Conservation (phyloP, 2,113 vertebrate genomes). For the Lichenostomus cassidix region DNA sequence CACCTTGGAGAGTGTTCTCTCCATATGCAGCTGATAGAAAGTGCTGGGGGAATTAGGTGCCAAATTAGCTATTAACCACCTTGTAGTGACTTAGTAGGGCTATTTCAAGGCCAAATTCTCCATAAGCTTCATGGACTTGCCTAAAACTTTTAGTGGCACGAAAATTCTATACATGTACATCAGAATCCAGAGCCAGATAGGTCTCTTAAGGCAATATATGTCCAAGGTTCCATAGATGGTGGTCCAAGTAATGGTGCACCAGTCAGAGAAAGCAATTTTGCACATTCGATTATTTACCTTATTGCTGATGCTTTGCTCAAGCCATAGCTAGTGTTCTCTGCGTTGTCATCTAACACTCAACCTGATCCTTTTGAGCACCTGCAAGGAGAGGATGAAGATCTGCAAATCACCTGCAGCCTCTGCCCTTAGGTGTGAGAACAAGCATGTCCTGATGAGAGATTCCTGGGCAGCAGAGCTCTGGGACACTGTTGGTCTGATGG, state of each 20-base stretch:
- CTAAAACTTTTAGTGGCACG: not conserved
- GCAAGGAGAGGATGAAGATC: not conserved
- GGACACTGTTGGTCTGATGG: not conserved
- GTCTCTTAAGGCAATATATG: not conserved
- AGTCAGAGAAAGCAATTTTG: not conserved
- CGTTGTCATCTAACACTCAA: not conserved
- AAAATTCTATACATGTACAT: not conserved
- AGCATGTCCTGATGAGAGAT: not conserved
- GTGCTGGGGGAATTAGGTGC: not conserved
- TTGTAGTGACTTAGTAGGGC: not conserved
- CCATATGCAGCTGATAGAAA: not conserved
- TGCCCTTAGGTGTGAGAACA: not conserved
- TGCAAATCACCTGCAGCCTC: not conserved
- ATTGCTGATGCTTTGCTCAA: not conserved
- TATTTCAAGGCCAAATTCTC: not conserved
- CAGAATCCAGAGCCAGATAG: not conserved
- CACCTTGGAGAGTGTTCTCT: not conserved
- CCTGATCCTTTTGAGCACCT: not conserved
- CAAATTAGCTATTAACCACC: not conserved
- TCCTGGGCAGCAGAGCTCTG: not conserved
- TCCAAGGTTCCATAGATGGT: rapidly evolving
- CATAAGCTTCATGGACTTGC: not conserved
- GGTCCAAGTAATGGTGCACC: not conserved
- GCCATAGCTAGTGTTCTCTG: not conserved
- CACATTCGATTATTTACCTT: not conserved